Percentiles rank a stretch among this genome's conserved stretches.
phyloP scores from a whole-genome alignment of 2,888 invertebrate species.

The Serripes groenlandicus region DNA sequence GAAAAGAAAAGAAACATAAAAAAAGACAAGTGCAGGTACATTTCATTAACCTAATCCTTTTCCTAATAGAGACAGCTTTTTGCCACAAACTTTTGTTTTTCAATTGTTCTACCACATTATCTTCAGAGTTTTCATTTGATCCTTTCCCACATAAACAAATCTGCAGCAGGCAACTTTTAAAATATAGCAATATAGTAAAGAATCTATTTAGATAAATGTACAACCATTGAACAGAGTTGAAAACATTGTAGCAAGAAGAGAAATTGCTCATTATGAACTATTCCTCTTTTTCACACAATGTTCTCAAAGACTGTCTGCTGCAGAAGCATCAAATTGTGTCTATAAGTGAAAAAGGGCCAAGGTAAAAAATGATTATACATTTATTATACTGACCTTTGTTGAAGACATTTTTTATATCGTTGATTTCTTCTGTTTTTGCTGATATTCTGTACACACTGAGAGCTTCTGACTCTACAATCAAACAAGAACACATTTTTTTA shows the following conservation, averaged over 20 bases:
- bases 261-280: background rate
- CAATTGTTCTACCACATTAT: no score
- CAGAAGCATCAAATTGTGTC: background rate
- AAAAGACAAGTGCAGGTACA: no score
- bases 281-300: conserved; percentile 3
- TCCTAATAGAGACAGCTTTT: no score
- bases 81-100: no score
- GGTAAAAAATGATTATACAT: background rate
- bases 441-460: conserved; percentile 90
- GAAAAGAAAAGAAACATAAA: no score
- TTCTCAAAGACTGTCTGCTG: background rate
- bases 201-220: no score
- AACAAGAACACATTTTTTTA: background rate
- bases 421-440: conserved; percentile 89
- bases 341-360: background rate
- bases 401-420: conserved; percentile 88
- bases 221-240: no score
- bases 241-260: conserved; percentile 2
- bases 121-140: no score
- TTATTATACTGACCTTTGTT: conserved; percentile 76
- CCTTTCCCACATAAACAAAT: no score
- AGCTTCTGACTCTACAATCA: conserved; percentile 87
- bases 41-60: no score
- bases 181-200: no score
- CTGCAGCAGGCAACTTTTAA: no score